These are phyloP conservation scores for Perca flavescens DNA, from an alignment of 2,113 vertebrate species.

Conservation along the genomic window DNA sequence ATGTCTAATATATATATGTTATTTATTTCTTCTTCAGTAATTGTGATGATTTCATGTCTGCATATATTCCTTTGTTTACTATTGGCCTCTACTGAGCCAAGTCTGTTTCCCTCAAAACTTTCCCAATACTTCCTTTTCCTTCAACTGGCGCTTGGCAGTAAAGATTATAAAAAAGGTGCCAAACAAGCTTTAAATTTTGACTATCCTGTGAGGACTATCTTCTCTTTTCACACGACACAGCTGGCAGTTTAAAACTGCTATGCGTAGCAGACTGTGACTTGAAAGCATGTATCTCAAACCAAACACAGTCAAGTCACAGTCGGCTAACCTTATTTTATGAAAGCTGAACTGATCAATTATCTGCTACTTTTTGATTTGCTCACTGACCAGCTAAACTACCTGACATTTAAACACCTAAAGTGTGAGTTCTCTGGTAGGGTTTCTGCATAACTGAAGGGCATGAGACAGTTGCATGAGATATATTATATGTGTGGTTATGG, in stretches of 20 bases:
- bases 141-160: not conserved
- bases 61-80: not conserved
- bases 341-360: constrained; percentile 6
- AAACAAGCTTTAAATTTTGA: constrained; percentile 33
- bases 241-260: constrained; percentile 1
- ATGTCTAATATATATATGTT: not conserved
- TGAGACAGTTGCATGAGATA: not conserved
- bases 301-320: not conserved
- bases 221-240: constrained; percentile 13
- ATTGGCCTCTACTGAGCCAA: not conserved
- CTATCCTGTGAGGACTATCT: constrained; percentile 22
- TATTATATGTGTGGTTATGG: not conserved
- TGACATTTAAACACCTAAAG: not conserved
- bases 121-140: constrained; percentile 3
- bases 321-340: constrained; percentile 1
- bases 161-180: not conserved
- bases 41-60: not conserved
- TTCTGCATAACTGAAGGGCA: not conserved
- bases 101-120: not conserved
- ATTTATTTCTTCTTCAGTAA: not conserved
- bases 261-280: constrained; percentile 13
- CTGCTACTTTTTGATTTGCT: not conserved
- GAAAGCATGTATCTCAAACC: constrained; percentile 8
- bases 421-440: not conserved
- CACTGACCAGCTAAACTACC: not conserved